Conservation (phyloP, 2,797 vertebrate species). For the Staurois parvus region DNA sequence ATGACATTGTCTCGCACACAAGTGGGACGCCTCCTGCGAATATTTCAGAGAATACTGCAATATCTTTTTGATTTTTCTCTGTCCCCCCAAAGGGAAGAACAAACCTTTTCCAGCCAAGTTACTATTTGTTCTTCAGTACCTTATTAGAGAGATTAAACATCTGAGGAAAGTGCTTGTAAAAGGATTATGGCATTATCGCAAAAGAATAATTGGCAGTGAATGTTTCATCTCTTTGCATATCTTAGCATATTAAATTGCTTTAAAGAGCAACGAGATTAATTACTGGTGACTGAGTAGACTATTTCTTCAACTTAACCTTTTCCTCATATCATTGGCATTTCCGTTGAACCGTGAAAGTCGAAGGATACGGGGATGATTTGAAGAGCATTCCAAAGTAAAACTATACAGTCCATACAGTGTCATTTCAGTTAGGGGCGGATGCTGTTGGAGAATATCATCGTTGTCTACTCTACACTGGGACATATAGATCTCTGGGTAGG, state of each 20-base stretch:
- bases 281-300: conserved; percentile 53
- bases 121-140: conserved; percentile 63
- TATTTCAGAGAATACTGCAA: conserved; percentile 21
- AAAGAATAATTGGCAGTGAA: conserved; percentile 65
- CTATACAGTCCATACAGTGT: neutral
- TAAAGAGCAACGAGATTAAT: conserved; percentile 63
- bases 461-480: too few relatives aligned
- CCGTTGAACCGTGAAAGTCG: neutral
- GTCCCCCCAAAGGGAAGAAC: conserved; percentile 34
- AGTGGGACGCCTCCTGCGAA: neutral
- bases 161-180: conserved; percentile 64
- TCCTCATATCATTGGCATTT: conserved; percentile 56
- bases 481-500: too few relatives aligned
- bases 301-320: conserved; percentile 60
- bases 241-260: conserved; percentile 64
- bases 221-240: conserved; percentile 64
- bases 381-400: neutral
- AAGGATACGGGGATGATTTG: neutral
- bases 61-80: conserved; percentile 28
- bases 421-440: too few relatives aligned
- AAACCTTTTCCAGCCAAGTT: conserved; percentile 53
- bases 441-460: too few relatives aligned
- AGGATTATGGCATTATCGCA: conserved; percentile 65
- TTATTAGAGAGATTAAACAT: conserved; percentile 64
- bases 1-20: neutral